phyloP scores from a whole-genome alignment of 2,888 invertebrate genomes.

The Serripes groenlandicus region DNA sequence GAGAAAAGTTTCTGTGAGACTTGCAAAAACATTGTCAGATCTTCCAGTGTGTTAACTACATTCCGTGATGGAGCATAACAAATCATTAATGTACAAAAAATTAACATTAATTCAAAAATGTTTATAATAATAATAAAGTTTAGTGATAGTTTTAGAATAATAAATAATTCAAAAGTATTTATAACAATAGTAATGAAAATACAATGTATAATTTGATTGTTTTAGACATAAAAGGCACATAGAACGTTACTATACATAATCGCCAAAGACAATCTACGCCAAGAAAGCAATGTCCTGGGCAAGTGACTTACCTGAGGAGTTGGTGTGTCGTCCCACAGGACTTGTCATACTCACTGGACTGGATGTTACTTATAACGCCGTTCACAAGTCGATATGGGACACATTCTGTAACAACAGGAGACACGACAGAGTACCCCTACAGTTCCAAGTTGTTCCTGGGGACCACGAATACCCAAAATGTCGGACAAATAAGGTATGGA shows the following conservation, averaged over 20 bases:
- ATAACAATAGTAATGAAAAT: too few species aligned
- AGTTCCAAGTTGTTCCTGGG: constrained; percentile 93
- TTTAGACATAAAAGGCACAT: background rate
- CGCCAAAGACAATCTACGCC: too few species aligned
- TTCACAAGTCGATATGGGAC: constrained; percentile 97
- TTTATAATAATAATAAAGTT: too few species aligned
- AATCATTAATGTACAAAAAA: too few species aligned
- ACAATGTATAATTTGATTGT: too few species aligned
- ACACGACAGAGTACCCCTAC: constrained; percentile 93
- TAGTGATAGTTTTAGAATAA: too few species aligned
- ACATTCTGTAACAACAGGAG: constrained; percentile 94
- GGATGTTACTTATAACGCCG: constrained; percentile 93
- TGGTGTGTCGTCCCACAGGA: constrained; percentile 94
- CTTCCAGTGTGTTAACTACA: too few species aligned
- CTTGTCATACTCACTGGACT: constrained; percentile 95
- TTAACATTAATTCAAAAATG: too few species aligned
- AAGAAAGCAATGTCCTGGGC: constrained; percentile 87
- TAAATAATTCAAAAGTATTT: too few species aligned
- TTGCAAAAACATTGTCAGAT: too few species aligned
- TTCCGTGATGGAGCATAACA: too few species aligned
- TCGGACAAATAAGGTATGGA: constrained; percentile 84
- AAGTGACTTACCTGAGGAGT: constrained; percentile 92
- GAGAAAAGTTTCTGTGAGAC: too few species aligned
- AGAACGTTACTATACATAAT: background rate
- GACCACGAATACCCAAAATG: constrained; percentile 93